Evolutionary conservation across 2,113 vertebrate species (phyloP).

Genomic region (Arenaria interpres): DNA sequence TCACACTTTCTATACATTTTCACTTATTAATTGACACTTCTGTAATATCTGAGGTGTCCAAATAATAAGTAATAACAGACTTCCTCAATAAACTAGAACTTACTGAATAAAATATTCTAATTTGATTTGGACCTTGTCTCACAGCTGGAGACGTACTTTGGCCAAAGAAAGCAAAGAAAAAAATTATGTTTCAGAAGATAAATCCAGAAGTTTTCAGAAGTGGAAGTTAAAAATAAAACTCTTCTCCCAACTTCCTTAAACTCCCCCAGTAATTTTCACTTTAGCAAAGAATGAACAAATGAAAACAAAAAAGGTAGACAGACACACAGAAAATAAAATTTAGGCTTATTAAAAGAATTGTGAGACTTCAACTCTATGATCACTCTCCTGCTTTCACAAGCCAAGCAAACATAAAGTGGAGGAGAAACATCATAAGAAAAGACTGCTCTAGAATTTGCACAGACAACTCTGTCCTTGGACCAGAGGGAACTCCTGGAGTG

Average conservation of each 20-base stretch:
- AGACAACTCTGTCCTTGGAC: neutral
- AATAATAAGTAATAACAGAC: neutral
- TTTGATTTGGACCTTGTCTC: neutral
- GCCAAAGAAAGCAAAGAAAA: neutral
- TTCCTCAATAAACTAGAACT: neutral
- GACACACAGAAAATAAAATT: neutral
- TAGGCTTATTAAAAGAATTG: neutral
- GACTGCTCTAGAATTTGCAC: neutral
- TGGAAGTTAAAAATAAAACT: neutral
- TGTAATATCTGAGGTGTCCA: neutral
- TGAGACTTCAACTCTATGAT: neutral
- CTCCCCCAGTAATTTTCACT: neutral
- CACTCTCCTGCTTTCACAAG: neutral
- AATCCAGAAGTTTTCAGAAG: neutral
- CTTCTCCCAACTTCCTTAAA: neutral
- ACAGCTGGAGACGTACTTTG: neutral
- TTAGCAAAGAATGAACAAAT: neutral
- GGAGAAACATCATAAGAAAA: neutral
- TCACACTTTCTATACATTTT: neutral
- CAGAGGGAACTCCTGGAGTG: neutral
- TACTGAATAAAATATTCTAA: neutral
- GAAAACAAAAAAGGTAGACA: neutral
- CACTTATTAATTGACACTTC: neutral
- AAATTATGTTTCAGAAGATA: neutral
- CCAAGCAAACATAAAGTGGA: neutral